phyloP scores from a whole-genome alignment of 30 jellyfish, hydroid and myxozoan species.

The Turritopsis dohrnii region DNA sequence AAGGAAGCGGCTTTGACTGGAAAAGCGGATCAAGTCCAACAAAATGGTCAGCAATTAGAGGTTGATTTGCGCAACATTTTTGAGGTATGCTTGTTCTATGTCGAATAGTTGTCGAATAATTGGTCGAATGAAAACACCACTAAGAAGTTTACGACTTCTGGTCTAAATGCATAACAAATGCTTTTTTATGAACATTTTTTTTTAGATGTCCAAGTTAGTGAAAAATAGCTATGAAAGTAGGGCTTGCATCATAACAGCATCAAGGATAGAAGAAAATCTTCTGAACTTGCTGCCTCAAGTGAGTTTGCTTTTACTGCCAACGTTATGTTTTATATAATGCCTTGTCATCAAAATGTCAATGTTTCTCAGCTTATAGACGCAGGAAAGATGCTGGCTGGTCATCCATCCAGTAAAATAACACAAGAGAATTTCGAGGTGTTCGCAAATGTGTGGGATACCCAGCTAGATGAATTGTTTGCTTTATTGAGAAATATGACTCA shows the following conservation, averaged over 20 bases:
- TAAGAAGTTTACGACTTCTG: too few species aligned
- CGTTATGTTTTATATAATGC: not conserved
- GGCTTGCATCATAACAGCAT: conserved; percentile 82
- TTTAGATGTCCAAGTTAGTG: conserved; percentile 62
- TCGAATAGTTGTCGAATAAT: too few species aligned
- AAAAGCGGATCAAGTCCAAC: not conserved
- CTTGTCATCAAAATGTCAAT: not conserved
- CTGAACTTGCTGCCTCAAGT: conserved; percentile 77
- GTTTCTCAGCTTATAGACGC: conserved; percentile 55
- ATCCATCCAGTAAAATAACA: conserved; percentile 85
- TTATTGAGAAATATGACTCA: conserved; percentile 58
- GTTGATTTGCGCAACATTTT: not conserved
- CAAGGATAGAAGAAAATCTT: conserved; percentile 79
- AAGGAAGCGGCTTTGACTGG: conserved; percentile 23
- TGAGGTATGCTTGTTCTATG: conserved; percentile 20
- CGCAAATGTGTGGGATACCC: conserved; percentile 84
- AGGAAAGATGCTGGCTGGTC: conserved; percentile 84
- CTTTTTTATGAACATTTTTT: too few species aligned
- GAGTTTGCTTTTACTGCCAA: not conserved
- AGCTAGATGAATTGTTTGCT: conserved; percentile 78
- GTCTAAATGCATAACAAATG: too few species aligned
- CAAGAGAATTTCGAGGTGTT: conserved; percentile 86
- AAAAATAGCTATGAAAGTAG: conserved; percentile 56
- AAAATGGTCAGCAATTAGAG: conserved; percentile 4
- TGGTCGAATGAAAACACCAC: too few species aligned